Evolutionary conservation across 2,888 invertebrate species (phyloP), one percentile per base, ranked within the genome.

Genomic region (Parthenolecanium corni): DNA sequence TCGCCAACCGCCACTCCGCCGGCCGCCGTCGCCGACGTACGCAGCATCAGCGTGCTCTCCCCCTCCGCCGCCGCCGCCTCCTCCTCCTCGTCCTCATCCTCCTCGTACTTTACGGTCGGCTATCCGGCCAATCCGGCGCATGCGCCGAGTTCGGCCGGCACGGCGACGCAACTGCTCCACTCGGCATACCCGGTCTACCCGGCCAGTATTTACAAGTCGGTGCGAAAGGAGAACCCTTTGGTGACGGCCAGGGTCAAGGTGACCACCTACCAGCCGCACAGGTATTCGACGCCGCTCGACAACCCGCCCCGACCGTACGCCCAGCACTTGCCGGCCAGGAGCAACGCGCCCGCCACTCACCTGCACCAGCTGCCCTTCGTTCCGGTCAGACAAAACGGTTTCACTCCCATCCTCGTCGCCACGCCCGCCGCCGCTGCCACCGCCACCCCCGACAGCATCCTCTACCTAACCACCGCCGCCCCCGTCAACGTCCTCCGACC

Each of bases 241-340:
- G 49, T 49, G 23, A 49, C 49, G 21, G 49, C 49, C 14, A 49
- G 1, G 14, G 49, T 49, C 49, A 49, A 49, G 56, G 46, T 65
- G 62, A 64, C 66, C 52, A 44, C 66, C 38, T 64, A 64, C 52
- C 64, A 64, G 31, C 57, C 64, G 44, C 54, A 62, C 42, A 40
- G 23, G n/a, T 56, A 64, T n/a, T 64, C 56, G 42, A 61, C 56
- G 31, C 38, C 40, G 12, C 1, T 40, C 14, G 38, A 38, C 40
- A n/a, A 18, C 5, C 49, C 49, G 49, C 31, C 20, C 12, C 42
- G n/a, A n/a, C 58, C 14, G 11, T 46, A 46, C 3, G n/a, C n/a
- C n/a, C n/a, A n/a, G n/a, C n/a, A n/a, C n/a, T n/a, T n/a, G n/a
- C n/a, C n/a, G n/a, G n/a, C n/a, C n/a, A n/a, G n/a, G n/a, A n/a